Evolutionary conservation across 2,888 invertebrate genomes (phyloP).

Genomic region (Ellobium chinense): DNA sequence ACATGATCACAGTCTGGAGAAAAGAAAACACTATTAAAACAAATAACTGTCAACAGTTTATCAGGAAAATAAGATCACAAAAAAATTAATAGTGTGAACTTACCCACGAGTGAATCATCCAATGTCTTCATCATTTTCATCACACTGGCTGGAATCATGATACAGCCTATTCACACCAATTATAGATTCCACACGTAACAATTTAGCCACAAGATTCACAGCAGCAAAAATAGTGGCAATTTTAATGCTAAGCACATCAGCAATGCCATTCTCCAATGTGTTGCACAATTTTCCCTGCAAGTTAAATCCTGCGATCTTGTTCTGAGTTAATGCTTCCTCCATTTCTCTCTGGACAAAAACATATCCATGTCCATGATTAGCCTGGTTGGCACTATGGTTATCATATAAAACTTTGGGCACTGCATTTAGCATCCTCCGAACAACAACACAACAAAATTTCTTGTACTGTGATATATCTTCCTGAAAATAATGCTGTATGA

Average conservation of each 20-base stretch:
- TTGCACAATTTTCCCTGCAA: slow-evolving; percentile 9
- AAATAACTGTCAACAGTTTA: no score
- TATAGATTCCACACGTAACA: slow-evolving; percentile 60
- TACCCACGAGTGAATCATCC: background rate
- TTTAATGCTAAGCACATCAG: slow-evolving; percentile 61
- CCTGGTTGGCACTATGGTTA: slow-evolving; percentile 24
- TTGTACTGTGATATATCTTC: slow-evolving; percentile 21
- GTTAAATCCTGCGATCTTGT: slow-evolving; percentile 28
- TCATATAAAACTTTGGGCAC: slow-evolving; percentile 51
- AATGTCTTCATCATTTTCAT: background rate
- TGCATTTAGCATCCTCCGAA: slow-evolving; percentile 47
- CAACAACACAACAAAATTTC: slow-evolving; percentile 38
- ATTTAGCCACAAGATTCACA: slow-evolving; percentile 54
- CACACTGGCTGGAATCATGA: background rate
- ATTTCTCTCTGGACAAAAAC: slow-evolving; percentile 35
- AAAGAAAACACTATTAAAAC: no score
- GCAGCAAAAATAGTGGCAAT: slow-evolving; percentile 55
- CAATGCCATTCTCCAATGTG: slow-evolving; percentile 24
- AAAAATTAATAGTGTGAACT: no score
- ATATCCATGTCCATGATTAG: background rate
- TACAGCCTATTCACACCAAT: slow-evolving; percentile 55
- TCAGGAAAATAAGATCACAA: no score
- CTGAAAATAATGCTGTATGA: slow-evolving; percentile 39
- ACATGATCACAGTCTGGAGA: no score
- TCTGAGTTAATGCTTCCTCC: background rate